These are phyloP conservation scores for Drosophila mauritiana DNA, from an alignment of 1,140 invertebrate species.

Conservation along the genomic window DNA sequence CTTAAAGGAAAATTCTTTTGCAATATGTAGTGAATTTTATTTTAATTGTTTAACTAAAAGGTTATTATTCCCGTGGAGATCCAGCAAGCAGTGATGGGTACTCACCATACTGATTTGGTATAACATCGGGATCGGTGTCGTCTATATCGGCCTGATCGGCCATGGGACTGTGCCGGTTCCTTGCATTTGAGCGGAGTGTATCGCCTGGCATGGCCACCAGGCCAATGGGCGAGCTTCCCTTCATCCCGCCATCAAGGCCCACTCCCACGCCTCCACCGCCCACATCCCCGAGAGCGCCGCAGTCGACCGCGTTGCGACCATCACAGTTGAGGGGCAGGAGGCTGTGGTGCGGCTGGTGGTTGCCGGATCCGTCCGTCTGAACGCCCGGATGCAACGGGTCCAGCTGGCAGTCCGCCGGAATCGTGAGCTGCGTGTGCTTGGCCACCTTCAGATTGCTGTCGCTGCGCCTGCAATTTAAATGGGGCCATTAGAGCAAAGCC, in stretches of 20 bases:
- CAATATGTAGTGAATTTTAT: too few relatives aligned
- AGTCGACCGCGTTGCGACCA: conserved; percentile 65
- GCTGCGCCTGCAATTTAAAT: conserved; percentile 75
- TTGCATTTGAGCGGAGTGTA: conserved; percentile 67
- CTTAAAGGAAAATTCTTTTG: too few relatives aligned
- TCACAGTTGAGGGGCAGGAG: conserved; percentile 78
- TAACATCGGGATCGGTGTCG: conserved; percentile 92
- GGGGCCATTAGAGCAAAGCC: conserved; percentile 48
- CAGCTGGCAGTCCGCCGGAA: conserved; percentile 83
- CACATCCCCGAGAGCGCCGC: conserved; percentile 48
- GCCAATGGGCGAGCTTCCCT: conserved; percentile 56
- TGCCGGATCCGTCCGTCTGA: conserved; percentile 62
- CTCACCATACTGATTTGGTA: conserved; percentile 93
- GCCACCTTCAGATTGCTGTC: conserved; percentile 83
- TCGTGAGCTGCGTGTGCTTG: conserved; percentile 82
- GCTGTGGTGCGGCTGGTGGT: conserved; percentile 78
- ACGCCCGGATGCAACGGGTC: conserved; percentile 75
- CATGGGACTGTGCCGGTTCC: conserved; percentile 71
- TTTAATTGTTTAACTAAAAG: too few relatives aligned
- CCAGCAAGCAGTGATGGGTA: background rate
- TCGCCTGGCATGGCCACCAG: conserved; percentile 58
- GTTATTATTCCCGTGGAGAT: background rate
- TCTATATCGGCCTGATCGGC: conserved; percentile 86
- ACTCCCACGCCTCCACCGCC: conserved; percentile 16
- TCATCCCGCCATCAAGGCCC: conserved; percentile 36